Conservation (phyloP, 1,140 invertebrate species). For the Physella acuta region DNA sequence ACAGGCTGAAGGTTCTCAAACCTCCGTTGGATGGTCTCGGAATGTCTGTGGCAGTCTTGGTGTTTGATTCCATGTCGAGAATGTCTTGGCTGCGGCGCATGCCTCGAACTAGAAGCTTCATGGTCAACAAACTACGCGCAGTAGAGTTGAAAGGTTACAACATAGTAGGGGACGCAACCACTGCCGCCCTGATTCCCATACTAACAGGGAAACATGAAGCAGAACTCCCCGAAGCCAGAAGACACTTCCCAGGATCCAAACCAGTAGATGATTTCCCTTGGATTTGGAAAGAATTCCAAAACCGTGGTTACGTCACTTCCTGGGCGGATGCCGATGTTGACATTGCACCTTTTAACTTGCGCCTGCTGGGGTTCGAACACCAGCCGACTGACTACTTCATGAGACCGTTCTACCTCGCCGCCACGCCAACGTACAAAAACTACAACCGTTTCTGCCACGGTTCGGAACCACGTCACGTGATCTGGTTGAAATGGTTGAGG, state of each 20-base stretch:
- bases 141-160: conserved; percentile 81
- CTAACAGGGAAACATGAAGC: conserved; percentile 83
- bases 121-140: conserved; percentile 71
- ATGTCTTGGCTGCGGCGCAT: too few species aligned
- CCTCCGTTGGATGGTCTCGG: conserved; percentile 51
- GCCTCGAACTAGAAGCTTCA: conserved; percentile 76
- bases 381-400: too few species aligned
- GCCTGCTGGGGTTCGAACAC: conserved; percentile 81
- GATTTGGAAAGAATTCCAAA: conserved; percentile 56
- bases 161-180: conserved; percentile 91
- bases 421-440: conserved; percentile 66
- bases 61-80: too few species aligned
- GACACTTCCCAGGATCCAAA: conserved; percentile 70
- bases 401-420: too few species aligned
- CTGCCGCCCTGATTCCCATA: conserved; percentile 89
- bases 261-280: conserved; percentile 75
- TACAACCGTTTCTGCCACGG: conserved; percentile 69
- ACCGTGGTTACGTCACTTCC: conserved; percentile 71
- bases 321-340: too few species aligned
- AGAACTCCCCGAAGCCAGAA: conserved; percentile 82
- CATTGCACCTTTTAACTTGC: conserved; percentile 91
- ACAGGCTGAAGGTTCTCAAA: conserved; percentile 4
- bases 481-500: conserved; percentile 70
- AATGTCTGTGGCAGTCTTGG: conserved; percentile 83
- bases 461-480: conserved; percentile 73